phyloP scores from a whole-genome alignment of 2,888 invertebrate species.

The Pyrrhia umbra region DNA sequence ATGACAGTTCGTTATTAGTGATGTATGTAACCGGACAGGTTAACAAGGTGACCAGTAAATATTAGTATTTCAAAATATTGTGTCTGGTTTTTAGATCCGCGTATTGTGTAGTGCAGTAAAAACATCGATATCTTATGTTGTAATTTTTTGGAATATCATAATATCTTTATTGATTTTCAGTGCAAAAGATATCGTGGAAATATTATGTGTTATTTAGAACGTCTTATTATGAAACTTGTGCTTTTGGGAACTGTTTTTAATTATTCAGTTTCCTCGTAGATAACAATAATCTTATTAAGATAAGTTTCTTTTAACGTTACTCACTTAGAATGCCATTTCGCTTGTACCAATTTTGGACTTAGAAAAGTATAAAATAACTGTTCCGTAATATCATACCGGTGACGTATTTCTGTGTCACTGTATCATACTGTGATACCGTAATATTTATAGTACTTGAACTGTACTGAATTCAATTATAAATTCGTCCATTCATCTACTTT shows the following conservation, averaged over 20 bases:
- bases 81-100: neutral
- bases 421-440: neutral
- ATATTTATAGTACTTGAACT: neutral
- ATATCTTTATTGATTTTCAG: neutral
- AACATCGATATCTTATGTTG: neutral
- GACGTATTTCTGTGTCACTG: neutral
- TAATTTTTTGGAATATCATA: neutral
- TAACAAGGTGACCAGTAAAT: slow-evolving; percentile 15
- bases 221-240: no score
- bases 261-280: no score
- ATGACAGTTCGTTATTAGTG: slow-evolving; percentile 24
- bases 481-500: neutral
- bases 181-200: neutral
- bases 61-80: slow-evolving; percentile 25
- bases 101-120: neutral
- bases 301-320: no score
- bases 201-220: neutral
- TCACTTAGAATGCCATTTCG: no score
- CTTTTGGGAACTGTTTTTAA: no score
- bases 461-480: neutral
- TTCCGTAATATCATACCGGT: neutral
- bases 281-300: no score
- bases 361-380: neutral
- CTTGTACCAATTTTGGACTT: no score
- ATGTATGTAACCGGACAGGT: slow-evolving; percentile 24